These are phyloP conservation scores for Dynastes tityus DNA, from an alignment of 2,888 invertebrate species.

Conservation along the genomic window DNA sequence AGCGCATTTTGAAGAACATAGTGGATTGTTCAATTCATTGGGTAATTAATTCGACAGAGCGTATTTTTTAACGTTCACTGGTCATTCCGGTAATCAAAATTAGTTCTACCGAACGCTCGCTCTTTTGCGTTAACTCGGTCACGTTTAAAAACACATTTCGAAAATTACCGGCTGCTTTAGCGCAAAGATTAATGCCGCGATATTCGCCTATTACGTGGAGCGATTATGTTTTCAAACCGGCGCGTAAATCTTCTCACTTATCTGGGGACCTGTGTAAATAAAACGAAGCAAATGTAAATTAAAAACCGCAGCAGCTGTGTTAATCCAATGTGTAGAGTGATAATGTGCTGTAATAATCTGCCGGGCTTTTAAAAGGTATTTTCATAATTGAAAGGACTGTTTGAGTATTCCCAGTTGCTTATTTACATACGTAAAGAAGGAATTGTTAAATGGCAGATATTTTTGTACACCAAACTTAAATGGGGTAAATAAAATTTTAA, in stretches of 20 bases:
- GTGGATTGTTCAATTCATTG: constrained; percentile 14
- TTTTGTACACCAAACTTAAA: too few species aligned
- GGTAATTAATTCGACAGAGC: background rate
- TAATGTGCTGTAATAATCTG: background rate
- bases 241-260: background rate
- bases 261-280: background rate
- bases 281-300: constrained; percentile 4
- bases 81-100: constrained; percentile 7
- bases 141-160: background rate
- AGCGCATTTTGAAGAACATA: background rate
- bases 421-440: background rate
- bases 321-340: background rate
- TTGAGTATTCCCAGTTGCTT: background rate
- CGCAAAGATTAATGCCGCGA: background rate
- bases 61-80: constrained; percentile 16
- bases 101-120: background rate
- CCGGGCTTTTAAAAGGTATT: too few species aligned
- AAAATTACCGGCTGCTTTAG: background rate
- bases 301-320: background rate
- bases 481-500: too few species aligned
- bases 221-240: too few species aligned
- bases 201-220: too few species aligned
- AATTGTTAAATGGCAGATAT: background rate
- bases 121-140: background rate
- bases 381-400: background rate